These are phyloP conservation scores for Andrena fulva DNA, from an alignment of 2,888 invertebrate species.

Conservation along the genomic window DNA sequence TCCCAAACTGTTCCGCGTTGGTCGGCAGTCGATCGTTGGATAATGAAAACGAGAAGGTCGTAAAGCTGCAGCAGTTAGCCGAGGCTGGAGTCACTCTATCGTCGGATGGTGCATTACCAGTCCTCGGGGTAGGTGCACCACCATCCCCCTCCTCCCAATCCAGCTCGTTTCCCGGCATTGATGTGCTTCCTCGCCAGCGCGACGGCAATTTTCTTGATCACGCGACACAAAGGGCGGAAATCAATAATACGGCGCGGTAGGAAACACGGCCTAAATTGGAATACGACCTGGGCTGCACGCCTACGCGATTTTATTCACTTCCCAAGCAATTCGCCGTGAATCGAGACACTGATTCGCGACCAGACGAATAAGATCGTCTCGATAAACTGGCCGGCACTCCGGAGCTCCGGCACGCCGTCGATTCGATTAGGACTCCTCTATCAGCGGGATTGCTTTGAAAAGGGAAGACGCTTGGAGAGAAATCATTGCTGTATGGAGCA, in stretches of 20 bases:
- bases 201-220: constrained; percentile 76
- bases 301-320: constrained; percentile 36
- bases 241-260: constrained; percentile 69
- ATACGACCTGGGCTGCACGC: constrained; percentile 34
- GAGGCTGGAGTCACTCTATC: constrained; percentile 57
- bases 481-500: background rate
- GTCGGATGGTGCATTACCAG: constrained; percentile 60
- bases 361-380: background rate
- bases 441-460: background rate
- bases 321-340: constrained; percentile 4
- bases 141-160: constrained; percentile 39
- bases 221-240: constrained; percentile 75
- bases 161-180: constrained; percentile 67
- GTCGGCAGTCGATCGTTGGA: constrained; percentile 46
- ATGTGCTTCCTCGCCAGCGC: constrained; percentile 74
- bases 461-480: background rate
- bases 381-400: background rate
- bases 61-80: constrained; percentile 19
- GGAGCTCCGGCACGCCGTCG: background rate
- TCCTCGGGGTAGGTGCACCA: constrained; percentile 60
- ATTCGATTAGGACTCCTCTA: constrained; percentile 2
- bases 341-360: constrained; percentile 1
- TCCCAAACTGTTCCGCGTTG: background rate
- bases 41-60: constrained; percentile 51
- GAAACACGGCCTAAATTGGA: constrained; percentile 54